phyloP scores from a whole-genome alignment of 2,888 invertebrate genomes.

The Tineola bisselliella region DNA sequence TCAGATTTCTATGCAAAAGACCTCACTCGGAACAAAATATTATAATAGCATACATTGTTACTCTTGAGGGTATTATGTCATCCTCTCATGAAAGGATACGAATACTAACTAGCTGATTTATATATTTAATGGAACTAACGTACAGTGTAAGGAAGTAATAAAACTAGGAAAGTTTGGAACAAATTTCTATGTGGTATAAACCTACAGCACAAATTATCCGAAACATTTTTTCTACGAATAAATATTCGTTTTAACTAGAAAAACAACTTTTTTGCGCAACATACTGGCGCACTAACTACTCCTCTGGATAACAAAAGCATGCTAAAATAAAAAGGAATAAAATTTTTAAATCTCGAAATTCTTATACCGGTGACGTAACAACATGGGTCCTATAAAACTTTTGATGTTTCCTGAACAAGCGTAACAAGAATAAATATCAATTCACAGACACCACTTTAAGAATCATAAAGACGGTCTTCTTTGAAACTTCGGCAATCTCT shows the following conservation, averaged over 20 bases:
- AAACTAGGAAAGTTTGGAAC: too few relatives aligned
- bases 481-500: conserved; percentile 8
- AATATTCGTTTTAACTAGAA: too few relatives aligned
- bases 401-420: conserved; percentile 6
- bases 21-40: conserved; percentile 42
- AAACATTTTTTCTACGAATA: too few relatives aligned
- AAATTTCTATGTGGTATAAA: too few relatives aligned
- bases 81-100: conserved; percentile 23
- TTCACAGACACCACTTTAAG: conserved; percentile 33
- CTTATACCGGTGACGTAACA: not conserved
- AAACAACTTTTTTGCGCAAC: too few relatives aligned
- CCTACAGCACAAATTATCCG: too few relatives aligned
- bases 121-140: too few relatives aligned
- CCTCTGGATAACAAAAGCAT: too few relatives aligned
- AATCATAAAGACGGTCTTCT: conserved; percentile 34
- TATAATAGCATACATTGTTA: conserved; percentile 27
- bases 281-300: too few relatives aligned
- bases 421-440: conserved; percentile 38
- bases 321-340: not conserved
- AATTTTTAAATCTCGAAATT: not conserved
- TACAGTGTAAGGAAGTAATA: too few relatives aligned
- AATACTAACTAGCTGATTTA: conserved; percentile 5
- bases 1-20: conserved; percentile 51
- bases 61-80: conserved; percentile 41
- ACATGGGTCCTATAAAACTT: not conserved